phyloP scores from a whole-genome alignment of 2,888 invertebrate species.

The Loripinus fragilis region DNA sequence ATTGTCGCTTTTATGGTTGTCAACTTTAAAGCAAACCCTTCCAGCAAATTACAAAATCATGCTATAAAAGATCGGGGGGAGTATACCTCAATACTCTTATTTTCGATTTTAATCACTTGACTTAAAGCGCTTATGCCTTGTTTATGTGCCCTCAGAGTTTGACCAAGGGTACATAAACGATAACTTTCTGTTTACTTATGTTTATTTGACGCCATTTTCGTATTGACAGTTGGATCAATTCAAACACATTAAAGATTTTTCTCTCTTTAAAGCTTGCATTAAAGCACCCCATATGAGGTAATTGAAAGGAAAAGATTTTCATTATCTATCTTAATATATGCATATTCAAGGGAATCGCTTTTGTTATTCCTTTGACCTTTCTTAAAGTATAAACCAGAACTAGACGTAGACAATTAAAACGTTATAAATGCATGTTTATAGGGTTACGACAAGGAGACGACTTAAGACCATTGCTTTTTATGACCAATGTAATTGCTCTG shows the following conservation, averaged over 20 bases:
- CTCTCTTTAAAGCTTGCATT: conserved; percentile 48
- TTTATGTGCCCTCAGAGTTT: conserved; percentile 45
- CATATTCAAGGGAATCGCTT: background rate
- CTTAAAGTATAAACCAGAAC: background rate
- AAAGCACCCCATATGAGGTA: conserved; percentile 46
- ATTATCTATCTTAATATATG: conserved; percentile 43
- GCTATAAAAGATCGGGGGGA: conserved; percentile 33
- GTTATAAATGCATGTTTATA: conserved; percentile 44
- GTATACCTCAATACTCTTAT: conserved; percentile 4
- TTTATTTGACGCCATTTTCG: conserved; percentile 61
- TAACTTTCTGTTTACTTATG: conserved; percentile 58
- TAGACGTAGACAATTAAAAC: conserved; percentile 42
- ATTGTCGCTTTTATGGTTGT: conserved; percentile 41
- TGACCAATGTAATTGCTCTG: conserved; percentile 16
- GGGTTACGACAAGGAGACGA: conserved; percentile 35
- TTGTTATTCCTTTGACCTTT: conserved; percentile 34
- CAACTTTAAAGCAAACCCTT: conserved; percentile 34
- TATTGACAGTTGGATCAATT: conserved; percentile 44
- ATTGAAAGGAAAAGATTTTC: conserved; percentile 60
- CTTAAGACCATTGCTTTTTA: conserved; percentile 33
- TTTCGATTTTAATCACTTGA: conserved; percentile 39
- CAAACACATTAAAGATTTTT: conserved; percentile 59
- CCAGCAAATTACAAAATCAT: conserved; percentile 32
- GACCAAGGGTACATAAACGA: conserved; percentile 45
- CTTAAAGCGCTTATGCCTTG: conserved; percentile 34